Evolutionary conservation across 2,113 vertebrate species (phyloP).

Genomic region (Gallinago jamesoni): DNA sequence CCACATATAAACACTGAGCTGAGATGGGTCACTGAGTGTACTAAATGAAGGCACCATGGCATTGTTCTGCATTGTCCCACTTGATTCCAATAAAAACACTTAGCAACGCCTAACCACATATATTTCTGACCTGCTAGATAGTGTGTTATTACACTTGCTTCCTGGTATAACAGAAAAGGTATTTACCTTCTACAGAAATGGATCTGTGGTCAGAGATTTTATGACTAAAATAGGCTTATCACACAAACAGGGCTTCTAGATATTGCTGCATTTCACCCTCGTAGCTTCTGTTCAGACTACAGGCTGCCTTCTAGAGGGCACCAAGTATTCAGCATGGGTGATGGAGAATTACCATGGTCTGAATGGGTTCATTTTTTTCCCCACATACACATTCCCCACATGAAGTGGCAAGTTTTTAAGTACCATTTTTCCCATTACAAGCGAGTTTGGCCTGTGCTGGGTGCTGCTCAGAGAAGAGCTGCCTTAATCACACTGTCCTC

Average conservation of each 20-base stretch:
- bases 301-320: neutral
- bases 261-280: rapidly evolving
- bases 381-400: neutral
- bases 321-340: neutral
- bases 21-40: conserved; percentile 45
- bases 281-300: neutral
- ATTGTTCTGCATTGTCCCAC: conserved; percentile 35
- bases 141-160: conserved; percentile 4
- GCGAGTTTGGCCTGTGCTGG: neutral
- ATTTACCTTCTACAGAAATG: neutral
- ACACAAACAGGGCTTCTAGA: neutral
- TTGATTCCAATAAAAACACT: conserved; percentile 47
- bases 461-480: neutral
- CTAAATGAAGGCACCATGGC: conserved; percentile 24
- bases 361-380: neutral
- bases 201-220: neutral
- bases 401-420: neutral
- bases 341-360: neutral
- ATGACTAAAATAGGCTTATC: neutral
- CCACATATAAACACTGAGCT: conserved; percentile 8
- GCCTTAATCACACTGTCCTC: neutral
- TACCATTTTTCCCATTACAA: neutral
- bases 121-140: conserved; percentile 27
- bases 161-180: neutral
- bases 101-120: neutral